Evolutionary conservation across 2,113 vertebrate species (phyloP).

Genomic region (Irena cyanogastra): DNA sequence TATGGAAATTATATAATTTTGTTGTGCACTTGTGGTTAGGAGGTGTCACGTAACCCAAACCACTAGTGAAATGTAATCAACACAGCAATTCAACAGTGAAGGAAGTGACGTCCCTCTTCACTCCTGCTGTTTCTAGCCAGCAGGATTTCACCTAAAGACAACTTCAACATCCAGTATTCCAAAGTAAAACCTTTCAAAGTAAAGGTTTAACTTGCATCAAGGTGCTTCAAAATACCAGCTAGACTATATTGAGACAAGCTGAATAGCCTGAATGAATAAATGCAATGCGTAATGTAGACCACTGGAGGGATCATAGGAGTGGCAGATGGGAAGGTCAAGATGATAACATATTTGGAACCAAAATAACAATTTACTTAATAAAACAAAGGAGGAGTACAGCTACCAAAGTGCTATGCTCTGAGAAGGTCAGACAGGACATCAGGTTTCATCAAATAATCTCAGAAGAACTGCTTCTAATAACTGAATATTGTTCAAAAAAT

Average conservation of each 20-base stretch:
- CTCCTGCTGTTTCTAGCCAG: neutral
- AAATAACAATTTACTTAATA: neutral
- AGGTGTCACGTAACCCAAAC: neutral
- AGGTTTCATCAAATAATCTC: neutral
- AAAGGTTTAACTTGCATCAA: neutral
- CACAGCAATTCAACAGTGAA: neutral
- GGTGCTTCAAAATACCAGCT: neutral
- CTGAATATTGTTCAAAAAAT: neutral
- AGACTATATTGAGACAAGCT: neutral
- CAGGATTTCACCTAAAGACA: neutral
- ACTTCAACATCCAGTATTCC: neutral
- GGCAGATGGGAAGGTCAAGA: neutral
- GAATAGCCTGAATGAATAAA: neutral
- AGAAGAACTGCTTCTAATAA: neutral
- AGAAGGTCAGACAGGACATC: neutral
- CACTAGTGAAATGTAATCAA: neutral
- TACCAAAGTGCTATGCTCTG: neutral
- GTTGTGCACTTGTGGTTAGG: neutral
- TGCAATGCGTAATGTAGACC: neutral
- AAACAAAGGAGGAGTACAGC: neutral
- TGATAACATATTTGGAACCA: neutral
- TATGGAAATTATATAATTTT: neutral
- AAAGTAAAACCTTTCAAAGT: neutral
- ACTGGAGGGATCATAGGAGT: neutral
- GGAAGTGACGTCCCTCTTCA: neutral